phyloP scores from a whole-genome alignment of 2,797 vertebrate genomes.

The Prionace glauca region DNA sequence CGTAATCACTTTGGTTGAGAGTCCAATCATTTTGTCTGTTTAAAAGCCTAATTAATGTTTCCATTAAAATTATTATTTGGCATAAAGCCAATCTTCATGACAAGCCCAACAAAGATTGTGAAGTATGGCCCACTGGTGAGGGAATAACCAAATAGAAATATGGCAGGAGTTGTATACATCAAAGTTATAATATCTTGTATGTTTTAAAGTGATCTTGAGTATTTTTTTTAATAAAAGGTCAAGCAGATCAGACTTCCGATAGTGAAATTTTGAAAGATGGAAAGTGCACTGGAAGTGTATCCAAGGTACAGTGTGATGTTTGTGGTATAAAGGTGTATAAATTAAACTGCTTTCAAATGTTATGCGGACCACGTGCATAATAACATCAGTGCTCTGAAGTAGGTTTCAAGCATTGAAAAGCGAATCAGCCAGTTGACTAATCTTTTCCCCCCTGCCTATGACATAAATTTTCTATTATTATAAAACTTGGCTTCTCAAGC shows the following conservation, averaged over 20 bases:
- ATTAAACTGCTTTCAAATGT: not conserved
- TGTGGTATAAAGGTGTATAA: not conserved
- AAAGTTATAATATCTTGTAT: not conserved
- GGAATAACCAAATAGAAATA: not conserved
- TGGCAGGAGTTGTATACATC: not conserved
- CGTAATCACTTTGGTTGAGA: too few species aligned
- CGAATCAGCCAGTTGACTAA: not conserved
- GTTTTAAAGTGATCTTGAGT: not conserved
- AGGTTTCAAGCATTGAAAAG: not conserved
- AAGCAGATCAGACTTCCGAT: not conserved
- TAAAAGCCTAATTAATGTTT: too few species aligned
- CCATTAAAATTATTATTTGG: too few species aligned
- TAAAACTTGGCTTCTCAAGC: not conserved
- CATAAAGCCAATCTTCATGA: not conserved
- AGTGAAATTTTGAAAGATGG: conserved; percentile 3
- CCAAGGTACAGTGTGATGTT: not conserved
- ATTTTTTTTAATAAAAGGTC: not conserved
- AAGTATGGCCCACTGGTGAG: not conserved
- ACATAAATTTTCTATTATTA: not conserved
- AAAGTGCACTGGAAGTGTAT: not conserved
- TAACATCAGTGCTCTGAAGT: not conserved
- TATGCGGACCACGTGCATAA: not conserved
- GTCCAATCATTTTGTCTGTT: too few species aligned
- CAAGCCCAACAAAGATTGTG: not conserved
- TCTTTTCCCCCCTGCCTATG: not conserved